These are phyloP conservation scores for Crocodylus rhombifer DNA, from an alignment of 2,797 vertebrate genomes.

Conservation along the genomic window DNA sequence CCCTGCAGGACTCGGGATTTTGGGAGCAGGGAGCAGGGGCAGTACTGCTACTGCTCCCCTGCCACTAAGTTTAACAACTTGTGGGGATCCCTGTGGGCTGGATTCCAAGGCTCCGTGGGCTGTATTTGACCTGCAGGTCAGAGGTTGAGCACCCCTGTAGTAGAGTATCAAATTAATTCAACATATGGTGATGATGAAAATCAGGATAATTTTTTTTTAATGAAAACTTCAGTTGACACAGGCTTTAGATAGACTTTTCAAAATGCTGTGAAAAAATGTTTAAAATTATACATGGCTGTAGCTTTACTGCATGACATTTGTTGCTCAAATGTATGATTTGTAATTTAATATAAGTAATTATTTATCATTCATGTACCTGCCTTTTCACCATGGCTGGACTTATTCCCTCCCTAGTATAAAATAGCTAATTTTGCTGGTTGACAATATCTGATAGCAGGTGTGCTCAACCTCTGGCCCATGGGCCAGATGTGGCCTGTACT, in stretches of 20 bases:
- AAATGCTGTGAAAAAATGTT: neutral
- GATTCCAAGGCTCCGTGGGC: too few species aligned
- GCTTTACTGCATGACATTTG: neutral
- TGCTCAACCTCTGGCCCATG: too few species aligned
- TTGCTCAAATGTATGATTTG: neutral
- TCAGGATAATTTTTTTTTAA: neutral
- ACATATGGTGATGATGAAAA: slow-evolving; percentile 47
- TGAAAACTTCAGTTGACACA: slow-evolving; percentile 18
- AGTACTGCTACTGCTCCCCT: too few species aligned
- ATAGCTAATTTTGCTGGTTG: rapidly evolving
- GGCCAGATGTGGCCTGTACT: too few species aligned
- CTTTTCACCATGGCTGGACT: neutral
- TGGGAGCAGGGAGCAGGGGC: too few species aligned
- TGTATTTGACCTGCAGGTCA: too few species aligned
- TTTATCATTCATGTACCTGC: neutral
- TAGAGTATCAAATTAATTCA: slow-evolving; percentile 4
- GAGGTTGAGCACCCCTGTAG: too few species aligned
- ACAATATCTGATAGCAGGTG: neutral
- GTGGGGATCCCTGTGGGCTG: too few species aligned
- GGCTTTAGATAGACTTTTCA: neutral
- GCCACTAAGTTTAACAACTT: too few species aligned
- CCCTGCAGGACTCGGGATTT: too few species aligned
- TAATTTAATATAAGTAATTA: neutral
- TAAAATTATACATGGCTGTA: neutral
- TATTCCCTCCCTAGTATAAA: neutral